Evolutionary conservation across 2,113 vertebrate genomes (phyloP).

Genomic region (Periophthalmodon schlosseri): DNA sequence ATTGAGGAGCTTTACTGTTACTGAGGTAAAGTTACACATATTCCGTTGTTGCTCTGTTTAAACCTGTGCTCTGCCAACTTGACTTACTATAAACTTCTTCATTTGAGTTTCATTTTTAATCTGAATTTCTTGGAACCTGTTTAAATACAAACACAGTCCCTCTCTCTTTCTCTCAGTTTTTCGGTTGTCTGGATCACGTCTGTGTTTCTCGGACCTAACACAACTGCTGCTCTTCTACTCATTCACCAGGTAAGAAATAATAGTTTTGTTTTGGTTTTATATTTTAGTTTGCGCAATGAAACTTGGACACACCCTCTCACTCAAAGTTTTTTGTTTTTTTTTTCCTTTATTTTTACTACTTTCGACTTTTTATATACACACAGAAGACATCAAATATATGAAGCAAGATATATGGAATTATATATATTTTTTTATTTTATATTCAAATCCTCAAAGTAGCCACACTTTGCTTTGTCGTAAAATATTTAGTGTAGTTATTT

Average conservation of each 20-base stretch:
- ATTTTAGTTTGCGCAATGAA: too few relatives aligned
- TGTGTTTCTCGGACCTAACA: constrained; percentile 80
- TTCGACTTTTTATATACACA: too few relatives aligned
- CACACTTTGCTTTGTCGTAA: too few relatives aligned
- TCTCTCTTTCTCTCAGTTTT: constrained; percentile 65
- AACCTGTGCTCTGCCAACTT: neutral
- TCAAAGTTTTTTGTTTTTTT: too few relatives aligned
- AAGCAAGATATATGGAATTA: too few relatives aligned
- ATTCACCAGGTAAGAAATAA: constrained; percentile 80
- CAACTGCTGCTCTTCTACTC: constrained; percentile 83
- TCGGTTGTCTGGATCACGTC: constrained; percentile 76
- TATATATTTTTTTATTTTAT: too few relatives aligned
- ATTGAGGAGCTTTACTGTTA: neutral
- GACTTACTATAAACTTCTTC: neutral
- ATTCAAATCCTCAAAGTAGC: too few relatives aligned
- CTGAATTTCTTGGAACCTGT: neutral
- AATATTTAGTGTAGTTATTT: too few relatives aligned
- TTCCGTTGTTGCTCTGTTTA: neutral
- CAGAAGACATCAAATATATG: too few relatives aligned
- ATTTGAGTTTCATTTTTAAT: neutral
- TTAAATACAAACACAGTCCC: constrained; percentile 5
- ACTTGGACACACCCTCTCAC: too few relatives aligned
- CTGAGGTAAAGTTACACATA: neutral
- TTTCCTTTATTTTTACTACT: too few relatives aligned
- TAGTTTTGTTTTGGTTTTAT: neutral